Percentiles rank a stretch among this genome's conserved stretches.
phyloP scores from a whole-genome alignment of 2,888 invertebrate species.

The Lasioglossum marginatum region DNA sequence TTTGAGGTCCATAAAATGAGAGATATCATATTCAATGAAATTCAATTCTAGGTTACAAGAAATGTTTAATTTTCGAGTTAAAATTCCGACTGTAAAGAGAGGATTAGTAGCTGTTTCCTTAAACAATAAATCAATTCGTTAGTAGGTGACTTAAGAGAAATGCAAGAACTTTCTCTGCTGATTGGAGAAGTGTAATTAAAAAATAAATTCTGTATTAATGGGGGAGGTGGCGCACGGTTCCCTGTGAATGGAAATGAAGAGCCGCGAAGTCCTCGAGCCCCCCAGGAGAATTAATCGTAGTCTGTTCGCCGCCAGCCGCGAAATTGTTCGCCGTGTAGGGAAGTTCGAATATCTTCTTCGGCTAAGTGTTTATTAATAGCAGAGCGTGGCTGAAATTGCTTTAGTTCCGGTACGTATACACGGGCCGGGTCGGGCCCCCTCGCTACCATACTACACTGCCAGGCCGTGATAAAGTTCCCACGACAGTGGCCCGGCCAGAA shows the following conservation, averaged over 20 bases:
- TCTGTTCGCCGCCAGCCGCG: not conserved
- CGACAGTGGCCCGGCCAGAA: constrained; percentile 30
- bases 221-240: not conserved
- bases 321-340: not conserved
- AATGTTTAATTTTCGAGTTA: no score
- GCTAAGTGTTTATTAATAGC: constrained; percentile 54
- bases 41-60: no score
- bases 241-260: not conserved
- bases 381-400: constrained; percentile 44
- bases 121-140: no score
- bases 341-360: constrained; percentile 20
- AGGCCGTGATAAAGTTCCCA: constrained; percentile 37
- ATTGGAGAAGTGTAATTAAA: no score
- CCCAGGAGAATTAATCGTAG: constrained; percentile 7
- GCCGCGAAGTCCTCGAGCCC: not conserved
- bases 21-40: no score
- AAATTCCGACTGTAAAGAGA: no score
- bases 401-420: constrained; percentile 29
- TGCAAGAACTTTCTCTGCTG: no score
- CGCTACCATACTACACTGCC: not conserved
- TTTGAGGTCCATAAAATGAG: no score
- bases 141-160: no score
- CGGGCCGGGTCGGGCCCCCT: not conserved
- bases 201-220: not conserved
- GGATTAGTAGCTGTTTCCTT: no score